phyloP scores from a whole-genome alignment of 1,140 invertebrate genomes.

The Monochamus saltuarius region DNA sequence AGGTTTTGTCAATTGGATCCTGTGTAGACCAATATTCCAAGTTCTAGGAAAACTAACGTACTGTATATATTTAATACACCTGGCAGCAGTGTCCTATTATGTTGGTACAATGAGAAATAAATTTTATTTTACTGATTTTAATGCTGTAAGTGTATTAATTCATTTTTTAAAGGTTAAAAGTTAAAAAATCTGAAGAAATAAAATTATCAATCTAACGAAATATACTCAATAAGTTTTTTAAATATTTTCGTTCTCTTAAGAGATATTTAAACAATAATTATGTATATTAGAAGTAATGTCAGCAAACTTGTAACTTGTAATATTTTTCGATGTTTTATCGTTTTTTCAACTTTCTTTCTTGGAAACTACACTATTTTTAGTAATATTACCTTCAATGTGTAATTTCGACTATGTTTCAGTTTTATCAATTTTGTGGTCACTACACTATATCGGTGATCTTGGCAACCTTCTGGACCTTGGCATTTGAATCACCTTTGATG shows the following conservation, averaged over 20 bases:
- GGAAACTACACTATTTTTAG: neutral
- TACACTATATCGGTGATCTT: constrained; percentile 1
- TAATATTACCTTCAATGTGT: too few species aligned
- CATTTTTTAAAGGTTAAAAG: too few species aligned
- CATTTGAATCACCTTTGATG: constrained; percentile 20
- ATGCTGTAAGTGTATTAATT: constrained; percentile 1
- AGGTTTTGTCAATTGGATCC: constrained; percentile 22
- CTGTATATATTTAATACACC: constrained; percentile 24
- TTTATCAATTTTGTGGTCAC: constrained; percentile 17
- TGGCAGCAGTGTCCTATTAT: neutral
- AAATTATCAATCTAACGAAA: neutral
- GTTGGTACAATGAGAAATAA: constrained; percentile 2
- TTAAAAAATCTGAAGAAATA: too few species aligned
- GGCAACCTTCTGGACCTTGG: constrained; percentile 18
- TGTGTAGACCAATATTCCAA: constrained; percentile 9
- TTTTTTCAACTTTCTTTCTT: neutral
- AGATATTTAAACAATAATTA: neutral
- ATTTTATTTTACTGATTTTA: constrained; percentile 8
- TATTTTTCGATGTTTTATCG: too few species aligned
- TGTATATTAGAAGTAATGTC: neutral
- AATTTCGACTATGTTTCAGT: constrained; percentile 13
- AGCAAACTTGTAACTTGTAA: too few species aligned
- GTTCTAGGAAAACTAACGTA: constrained; percentile 22
- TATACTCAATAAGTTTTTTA: neutral
- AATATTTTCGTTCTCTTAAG: neutral